A percentile compares a stretch with the other conserved stretches of the same genome.
Evolutionary conservation across 2,797 vertebrate genomes (phyloP).

Genomic region (Poeciliopsis turneri): DNA sequence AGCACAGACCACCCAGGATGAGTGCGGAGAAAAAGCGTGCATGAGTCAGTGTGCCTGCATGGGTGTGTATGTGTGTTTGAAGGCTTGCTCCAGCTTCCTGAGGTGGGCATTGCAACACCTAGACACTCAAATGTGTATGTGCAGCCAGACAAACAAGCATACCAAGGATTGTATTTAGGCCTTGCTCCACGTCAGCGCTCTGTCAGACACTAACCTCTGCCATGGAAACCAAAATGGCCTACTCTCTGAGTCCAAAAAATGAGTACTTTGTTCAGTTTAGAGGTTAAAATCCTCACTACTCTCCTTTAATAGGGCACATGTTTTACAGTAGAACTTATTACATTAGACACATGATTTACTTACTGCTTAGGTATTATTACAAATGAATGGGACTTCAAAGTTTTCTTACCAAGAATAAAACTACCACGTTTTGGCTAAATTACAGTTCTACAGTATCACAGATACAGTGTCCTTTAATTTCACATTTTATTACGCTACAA

Average conservation of each 20-base stretch:
- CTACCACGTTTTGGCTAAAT: conserved; percentile 6
- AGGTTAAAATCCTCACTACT: conserved; percentile 52
- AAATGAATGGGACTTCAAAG: neutral
- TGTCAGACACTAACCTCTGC: conserved; percentile 67
- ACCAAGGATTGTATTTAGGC: conserved; percentile 77
- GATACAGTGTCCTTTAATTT: neutral
- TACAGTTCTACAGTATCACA: conserved; percentile 23
- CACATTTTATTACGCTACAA: neutral
- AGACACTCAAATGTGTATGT: conserved; percentile 35
- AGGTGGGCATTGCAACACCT: conserved; percentile 58
- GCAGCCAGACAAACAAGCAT: conserved; percentile 41
- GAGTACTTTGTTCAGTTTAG: conserved; percentile 51
- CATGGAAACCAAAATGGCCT: conserved; percentile 76
- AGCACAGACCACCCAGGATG: conserved; percentile 85
- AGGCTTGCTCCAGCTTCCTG: conserved; percentile 56
- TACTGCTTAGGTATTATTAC: neutral
- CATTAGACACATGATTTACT: neutral
- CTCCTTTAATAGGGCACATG: conserved; percentile 12
- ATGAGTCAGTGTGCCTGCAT: conserved; percentile 22
- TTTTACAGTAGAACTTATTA: conserved; percentile 12
- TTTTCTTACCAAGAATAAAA: conserved; percentile 9
- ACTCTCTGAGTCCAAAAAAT: conserved; percentile 65
- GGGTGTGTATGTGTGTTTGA: conserved; percentile 40
- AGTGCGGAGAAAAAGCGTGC: conserved; percentile 51
- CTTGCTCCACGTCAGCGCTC: conserved; percentile 71